These are phyloP conservation scores for Archilochus colubris DNA, from an alignment of 2,113 vertebrate genomes.

Conservation along the genomic window DNA sequence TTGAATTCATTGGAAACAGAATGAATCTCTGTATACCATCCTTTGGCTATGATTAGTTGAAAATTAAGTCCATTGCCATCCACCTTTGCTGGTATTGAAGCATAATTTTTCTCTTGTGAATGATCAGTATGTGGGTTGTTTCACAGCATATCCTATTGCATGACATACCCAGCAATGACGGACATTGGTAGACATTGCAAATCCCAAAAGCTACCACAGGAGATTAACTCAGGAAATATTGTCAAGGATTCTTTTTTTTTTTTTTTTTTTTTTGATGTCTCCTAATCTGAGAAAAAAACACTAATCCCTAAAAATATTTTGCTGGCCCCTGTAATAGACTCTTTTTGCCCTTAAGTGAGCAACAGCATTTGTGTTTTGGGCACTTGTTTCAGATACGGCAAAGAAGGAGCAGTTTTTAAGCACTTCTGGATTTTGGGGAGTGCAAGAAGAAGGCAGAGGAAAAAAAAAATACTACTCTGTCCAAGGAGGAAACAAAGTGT, in stretches of 20 bases:
- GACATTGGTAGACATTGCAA: not conserved
- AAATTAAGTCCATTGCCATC: not conserved
- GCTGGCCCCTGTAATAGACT: not conserved
- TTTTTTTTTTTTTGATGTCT: not conserved
- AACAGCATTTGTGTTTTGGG: not conserved
- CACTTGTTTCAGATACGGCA: not conserved
- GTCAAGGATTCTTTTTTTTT: not conserved
- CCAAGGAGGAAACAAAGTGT: not conserved
- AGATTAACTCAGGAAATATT: conserved; percentile 16
- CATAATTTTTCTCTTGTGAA: not conserved
- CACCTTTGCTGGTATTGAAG: not conserved
- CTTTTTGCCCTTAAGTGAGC: not conserved
- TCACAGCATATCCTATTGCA: not conserved
- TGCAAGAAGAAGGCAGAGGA: not conserved
- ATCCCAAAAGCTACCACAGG: not conserved
- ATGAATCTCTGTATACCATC: not conserved
- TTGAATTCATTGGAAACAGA: not conserved
- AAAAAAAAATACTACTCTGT: not conserved
- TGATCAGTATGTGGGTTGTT: not conserved
- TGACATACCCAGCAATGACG: not conserved
- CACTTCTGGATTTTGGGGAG: not conserved
- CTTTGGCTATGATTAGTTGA: not conserved
- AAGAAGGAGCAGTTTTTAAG: conserved; percentile 62
- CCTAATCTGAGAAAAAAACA: conserved; percentile 17
- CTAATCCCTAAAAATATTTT: not conserved